Base-by-base conservation (phyloP, 2,113 vertebrate species). In the Myrmecophaga tridactyla region DNA sequence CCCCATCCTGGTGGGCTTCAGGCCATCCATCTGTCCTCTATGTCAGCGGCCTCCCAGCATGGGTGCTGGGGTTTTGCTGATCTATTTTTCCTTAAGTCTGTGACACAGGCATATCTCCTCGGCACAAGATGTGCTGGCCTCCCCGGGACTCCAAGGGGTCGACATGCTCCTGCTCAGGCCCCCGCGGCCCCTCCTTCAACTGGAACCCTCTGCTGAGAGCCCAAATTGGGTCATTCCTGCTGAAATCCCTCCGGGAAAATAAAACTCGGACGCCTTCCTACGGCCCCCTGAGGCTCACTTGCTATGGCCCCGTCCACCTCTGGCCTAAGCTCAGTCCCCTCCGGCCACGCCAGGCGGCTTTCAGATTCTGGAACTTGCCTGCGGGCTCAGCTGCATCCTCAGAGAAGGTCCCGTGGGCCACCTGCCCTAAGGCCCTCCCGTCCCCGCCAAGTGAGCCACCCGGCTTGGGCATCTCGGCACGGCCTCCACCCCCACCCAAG, bases 11-110 rank as follows among this genome's bases (percentile, higher is more conserved):
- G 13, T 6, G 11, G 67, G 43, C 75, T 4, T 62, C 4, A 0
- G 0, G 1, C 2, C 2, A 14, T 3, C 31, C 0, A 0, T 11
- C 69, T 0, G 0, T 29, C 63, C 27, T 39, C n/a, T 25, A 6
- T 1, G 0, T 5, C 43, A 12, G 12, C 43, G 31, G 53, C 41
- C 31, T 34, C 36, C 3, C 46, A 0, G 46, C 18, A 1, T 34
- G 4, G 6, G 0, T 0, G 4, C 70, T 5, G 21, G 8, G 48
- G 8, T 20, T 11, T 23, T 9, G 6, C 83, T 73, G 36, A 1
- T 13, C 18, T 36, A 3, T 76, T 41, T 92, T 76, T 5, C 75
- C 48, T 4, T 34, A 9, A 25, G 17, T 21, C 60, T 56, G 34
- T 15, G 23, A n/a, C n/a, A 21, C 56, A 85, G 39, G 21, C 4